Evolutionary conservation across 2,797 vertebrate genomes (phyloP).

Genomic region (Linurgus olivaceus): DNA sequence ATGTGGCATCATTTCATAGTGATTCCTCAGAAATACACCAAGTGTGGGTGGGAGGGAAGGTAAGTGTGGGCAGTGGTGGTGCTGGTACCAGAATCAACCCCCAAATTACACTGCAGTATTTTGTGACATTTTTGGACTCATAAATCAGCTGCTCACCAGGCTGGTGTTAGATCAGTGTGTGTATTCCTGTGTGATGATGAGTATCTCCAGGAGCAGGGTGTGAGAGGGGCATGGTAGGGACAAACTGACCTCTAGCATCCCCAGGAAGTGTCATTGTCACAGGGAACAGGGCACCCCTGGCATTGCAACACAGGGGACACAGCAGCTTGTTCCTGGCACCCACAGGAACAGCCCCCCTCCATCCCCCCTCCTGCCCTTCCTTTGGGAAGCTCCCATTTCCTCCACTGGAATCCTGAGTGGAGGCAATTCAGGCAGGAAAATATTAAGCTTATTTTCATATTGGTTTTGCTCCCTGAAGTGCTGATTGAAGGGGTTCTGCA

Average conservation of each 20-base stretch:
- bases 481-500: background rate
- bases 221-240: background rate
- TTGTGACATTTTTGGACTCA: background rate
- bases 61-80: background rate
- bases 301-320: background rate
- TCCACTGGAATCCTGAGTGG: background rate
- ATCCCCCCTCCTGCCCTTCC: background rate
- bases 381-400: background rate
- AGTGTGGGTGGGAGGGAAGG: background rate
- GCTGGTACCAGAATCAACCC: background rate
- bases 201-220: background rate
- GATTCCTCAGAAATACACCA: background rate
- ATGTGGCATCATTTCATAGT: accelerated
- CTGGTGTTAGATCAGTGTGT: background rate
- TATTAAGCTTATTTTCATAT: background rate
- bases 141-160: background rate
- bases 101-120: background rate
- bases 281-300: accelerated
- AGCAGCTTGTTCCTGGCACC: background rate
- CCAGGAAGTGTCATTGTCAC: accelerated
- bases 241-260: background rate
- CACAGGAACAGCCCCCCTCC: background rate
- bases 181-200: background rate
- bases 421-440: background rate
- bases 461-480: background rate